Evolutionary conservation across 2,888 invertebrate species (phyloP), one percentile per base, ranked within the genome.

Genomic region (Phaedon cochleariae): DNA sequence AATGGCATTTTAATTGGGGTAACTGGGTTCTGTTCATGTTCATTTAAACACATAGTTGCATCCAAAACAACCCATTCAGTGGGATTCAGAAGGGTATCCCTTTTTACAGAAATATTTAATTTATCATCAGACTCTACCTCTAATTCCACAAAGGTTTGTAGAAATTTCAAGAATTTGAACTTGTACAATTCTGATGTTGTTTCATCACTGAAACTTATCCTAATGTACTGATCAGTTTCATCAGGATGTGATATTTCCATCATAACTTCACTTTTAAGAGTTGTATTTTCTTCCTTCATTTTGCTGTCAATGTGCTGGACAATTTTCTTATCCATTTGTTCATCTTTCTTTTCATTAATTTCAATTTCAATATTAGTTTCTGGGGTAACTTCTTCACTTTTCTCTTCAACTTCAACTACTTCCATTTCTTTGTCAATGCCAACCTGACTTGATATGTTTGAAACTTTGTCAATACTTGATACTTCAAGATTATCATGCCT

Each of bases 201-300:
- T 68, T 80, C 82, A 68, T 86, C 84, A 67, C 79, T 83, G 75
- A 88, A 87, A 20, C 79, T 82, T 9, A 88, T 83, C 49, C 83
- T 83, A 26, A 87, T 80, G 65, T 84, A 71, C 3, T 73, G 53
- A 15, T 52, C 62, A n/a, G 41, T 29, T 15, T 46, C 49, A 18
- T 48, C 15, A 26, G n/a, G n/a, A n/a, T n/a, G 55, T 26, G 12
- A 67, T 45, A 29, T 64, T 51, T n/a, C 66, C 60, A 15, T 64
- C 68, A 55, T 63, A n/a, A 34, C 52, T 37, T 29, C n/a, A n/a
- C 31, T 37, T 60, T 31, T n/a, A 17, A 10, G 37, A 45, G 45
- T 5, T 53, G 22, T 17, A 12, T 53, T 21, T 31, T 46, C 10
- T 10, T 17, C 29, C 15, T 20, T 49, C 26, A 49, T 45, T 3